phyloP scores from a whole-genome alignment of 2,888 invertebrate genomes.

The Agrochola lota region DNA sequence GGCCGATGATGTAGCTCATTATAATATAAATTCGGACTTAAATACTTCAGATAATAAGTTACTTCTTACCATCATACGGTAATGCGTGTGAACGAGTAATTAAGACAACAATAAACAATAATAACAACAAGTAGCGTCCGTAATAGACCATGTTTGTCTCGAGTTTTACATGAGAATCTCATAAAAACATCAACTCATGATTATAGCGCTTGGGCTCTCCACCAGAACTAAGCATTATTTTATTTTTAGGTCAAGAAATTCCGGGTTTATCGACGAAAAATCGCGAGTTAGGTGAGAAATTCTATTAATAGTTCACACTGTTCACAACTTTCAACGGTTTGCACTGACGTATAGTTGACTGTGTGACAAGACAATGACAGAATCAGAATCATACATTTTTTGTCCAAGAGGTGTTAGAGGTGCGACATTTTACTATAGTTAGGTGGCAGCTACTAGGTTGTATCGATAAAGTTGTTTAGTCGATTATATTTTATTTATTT shows the following conservation, averaged over 20 bases:
- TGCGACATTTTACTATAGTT: not conserved
- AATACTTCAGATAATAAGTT: not conserved
- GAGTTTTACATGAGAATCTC: constrained; percentile 36
- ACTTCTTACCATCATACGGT: constrained; percentile 80
- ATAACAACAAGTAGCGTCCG: constrained; percentile 60
- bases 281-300: constrained; percentile 7
- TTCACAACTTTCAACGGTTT: constrained; percentile 12
- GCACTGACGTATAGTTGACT: not conserved
- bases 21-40: not conserved
- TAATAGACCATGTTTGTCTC: constrained; percentile 58
- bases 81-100: constrained; percentile 70
- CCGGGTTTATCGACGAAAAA: constrained; percentile 29
- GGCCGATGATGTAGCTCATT: not conserved
- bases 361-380: constrained; percentile 29
- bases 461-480: not conserved
- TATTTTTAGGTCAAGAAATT: constrained; percentile 50
- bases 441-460: not conserved
- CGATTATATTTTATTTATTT: too few species aligned
- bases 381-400: too few species aligned
- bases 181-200: constrained; percentile 22
- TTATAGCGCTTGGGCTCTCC: constrained; percentile 7
- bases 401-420: not conserved
- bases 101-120: constrained; percentile 69
- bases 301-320: constrained; percentile 24
- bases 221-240: constrained; percentile 39